A percentile compares a stretch with the other conserved stretches of the same genome.
These are phyloP conservation scores for Solen grandis DNA, from an alignment of 1,140 invertebrate genomes.

Conservation along the genomic window DNA sequence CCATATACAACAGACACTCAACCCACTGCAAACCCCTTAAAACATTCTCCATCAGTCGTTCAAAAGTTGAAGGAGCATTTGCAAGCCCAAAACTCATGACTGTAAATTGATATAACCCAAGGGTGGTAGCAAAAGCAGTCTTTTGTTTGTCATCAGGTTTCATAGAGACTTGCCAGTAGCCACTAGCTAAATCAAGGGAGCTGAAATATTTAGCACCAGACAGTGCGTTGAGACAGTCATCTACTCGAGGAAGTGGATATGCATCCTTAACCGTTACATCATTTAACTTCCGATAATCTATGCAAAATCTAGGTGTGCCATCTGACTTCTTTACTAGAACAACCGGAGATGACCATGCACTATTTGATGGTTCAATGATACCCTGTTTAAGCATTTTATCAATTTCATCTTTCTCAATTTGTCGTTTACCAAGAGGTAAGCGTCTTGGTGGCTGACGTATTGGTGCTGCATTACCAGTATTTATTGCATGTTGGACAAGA, in stretches of 20 bases:
- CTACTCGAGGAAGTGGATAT: slow-evolving; percentile 62
- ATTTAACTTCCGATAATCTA: slow-evolving; percentile 68
- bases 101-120: slow-evolving; percentile 57
- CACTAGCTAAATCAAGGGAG: slow-evolving; percentile 57
- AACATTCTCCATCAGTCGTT: slow-evolving; percentile 65
- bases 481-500: slow-evolving; percentile 22
- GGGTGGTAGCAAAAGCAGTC: slow-evolving; percentile 66
- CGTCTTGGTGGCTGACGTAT: slow-evolving; percentile 7
- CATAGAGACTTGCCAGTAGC: slow-evolving; percentile 79
- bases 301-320: slow-evolving; percentile 60
- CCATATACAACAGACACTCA: slow-evolving; percentile 49
- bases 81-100: slow-evolving; percentile 42
- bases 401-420: slow-evolving; percentile 13
- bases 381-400: slow-evolving; percentile 33
- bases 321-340: slow-evolving; percentile 64
- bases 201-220: slow-evolving; percentile 54
- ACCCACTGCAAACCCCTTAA: slow-evolving; percentile 53
- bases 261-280: slow-evolving; percentile 61
- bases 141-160: slow-evolving; percentile 70
- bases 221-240: slow-evolving; percentile 61
- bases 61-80: slow-evolving; percentile 60
- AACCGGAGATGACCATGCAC: slow-evolving; percentile 19
- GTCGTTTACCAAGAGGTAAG: slow-evolving; percentile 6
- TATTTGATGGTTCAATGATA: slow-evolving; percentile 42
- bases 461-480: slow-evolving; percentile 34